Percentiles rank a stretch among this genome's conserved stretches.
Conservation (phyloP, 2,797 vertebrate genomes). For the Acanthurus tractus region DNA sequence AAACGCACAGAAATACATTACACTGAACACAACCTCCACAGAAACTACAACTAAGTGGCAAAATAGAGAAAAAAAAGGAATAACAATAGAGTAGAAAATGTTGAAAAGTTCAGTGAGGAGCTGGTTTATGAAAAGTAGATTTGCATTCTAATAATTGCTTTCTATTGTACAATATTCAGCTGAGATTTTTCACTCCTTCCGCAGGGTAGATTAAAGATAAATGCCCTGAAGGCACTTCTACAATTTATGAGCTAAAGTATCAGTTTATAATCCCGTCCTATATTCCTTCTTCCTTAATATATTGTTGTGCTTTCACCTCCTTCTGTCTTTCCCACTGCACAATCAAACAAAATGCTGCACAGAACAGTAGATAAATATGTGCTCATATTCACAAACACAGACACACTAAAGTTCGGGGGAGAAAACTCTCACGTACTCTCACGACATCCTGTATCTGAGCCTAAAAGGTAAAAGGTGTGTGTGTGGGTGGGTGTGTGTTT, state of each 20-base stretch:
- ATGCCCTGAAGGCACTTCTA: background rate
- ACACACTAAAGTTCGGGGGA: background rate
- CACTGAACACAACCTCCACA: too few species aligned
- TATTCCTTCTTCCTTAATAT: constrained; percentile 3
- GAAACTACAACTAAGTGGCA: too few species aligned
- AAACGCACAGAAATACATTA: too few species aligned
- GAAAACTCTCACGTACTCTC: background rate
- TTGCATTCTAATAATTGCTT: too few species aligned
- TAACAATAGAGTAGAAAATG: too few species aligned
- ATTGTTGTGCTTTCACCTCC: background rate
- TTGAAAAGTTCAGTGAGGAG: too few species aligned
- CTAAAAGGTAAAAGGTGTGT: background rate
- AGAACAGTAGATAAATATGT: background rate
- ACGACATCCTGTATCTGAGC: background rate
- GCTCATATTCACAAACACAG: background rate
- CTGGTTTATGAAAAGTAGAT: too few species aligned
- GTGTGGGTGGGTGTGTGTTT: background rate
- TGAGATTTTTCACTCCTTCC: too few species aligned
- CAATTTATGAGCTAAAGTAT: background rate
- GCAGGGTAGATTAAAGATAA: too few species aligned
- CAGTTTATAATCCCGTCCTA: constrained; percentile 13
- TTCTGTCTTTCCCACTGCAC: background rate
- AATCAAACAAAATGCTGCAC: background rate
- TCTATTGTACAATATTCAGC: too few species aligned
- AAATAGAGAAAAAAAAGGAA: too few species aligned